Conservation (phyloP, 2,113 vertebrate genomes). For the Astur gentilis region DNA sequence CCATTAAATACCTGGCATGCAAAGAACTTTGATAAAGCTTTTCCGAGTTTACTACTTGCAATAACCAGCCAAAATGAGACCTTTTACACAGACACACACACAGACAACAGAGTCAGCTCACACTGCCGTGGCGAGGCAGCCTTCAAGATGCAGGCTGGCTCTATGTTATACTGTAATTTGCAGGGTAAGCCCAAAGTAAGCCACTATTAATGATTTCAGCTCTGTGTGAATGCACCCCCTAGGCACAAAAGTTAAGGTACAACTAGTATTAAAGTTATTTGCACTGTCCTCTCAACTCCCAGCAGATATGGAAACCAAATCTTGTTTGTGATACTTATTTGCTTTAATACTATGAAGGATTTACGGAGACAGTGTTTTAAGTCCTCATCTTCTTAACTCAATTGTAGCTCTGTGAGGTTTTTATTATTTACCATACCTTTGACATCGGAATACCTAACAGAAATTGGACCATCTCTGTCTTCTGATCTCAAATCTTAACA, state of each 20-base stretch:
- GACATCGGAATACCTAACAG: neutral
- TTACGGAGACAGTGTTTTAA: neutral
- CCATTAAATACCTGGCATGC: neutral
- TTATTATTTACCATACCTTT: neutral
- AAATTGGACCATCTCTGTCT: neutral
- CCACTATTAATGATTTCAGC: neutral
- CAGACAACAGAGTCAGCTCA: neutral
- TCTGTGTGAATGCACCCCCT: neutral
- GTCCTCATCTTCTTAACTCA: neutral
- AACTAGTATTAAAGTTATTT: neutral
- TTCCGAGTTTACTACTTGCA: neutral
- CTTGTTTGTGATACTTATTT: neutral
- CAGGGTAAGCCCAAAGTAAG: neutral
- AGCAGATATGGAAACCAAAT: neutral
- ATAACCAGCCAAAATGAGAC: neutral
- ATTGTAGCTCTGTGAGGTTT: neutral
- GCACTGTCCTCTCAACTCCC: neutral
- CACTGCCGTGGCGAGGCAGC: neutral
- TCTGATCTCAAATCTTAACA: neutral
- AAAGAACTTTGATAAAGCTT: neutral
- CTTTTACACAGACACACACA: neutral
- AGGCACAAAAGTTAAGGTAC: neutral
- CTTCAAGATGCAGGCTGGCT: neutral
- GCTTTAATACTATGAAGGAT: neutral
- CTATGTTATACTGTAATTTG: neutral